Evolutionary conservation across 2,797 vertebrate species (phyloP).

Genomic region (Aeoliscus strigatus): DNA sequence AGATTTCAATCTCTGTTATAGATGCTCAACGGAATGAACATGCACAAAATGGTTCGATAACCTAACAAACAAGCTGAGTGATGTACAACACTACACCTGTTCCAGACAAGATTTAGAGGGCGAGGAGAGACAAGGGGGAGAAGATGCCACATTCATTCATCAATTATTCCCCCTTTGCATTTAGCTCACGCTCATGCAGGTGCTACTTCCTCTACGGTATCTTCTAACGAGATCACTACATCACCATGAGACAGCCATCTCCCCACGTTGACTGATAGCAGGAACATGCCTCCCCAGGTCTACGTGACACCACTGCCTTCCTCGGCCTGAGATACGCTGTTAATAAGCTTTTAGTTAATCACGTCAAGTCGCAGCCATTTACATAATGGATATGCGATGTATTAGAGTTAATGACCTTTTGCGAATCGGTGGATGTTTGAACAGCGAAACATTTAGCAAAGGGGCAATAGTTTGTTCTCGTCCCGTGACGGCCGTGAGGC

Average conservation of each 20-base stretch:
- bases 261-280: constrained; percentile 46
- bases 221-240: constrained; percentile 52
- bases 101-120: constrained; percentile 28
- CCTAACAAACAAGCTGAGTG: constrained; percentile 9
- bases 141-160: constrained; percentile 31
- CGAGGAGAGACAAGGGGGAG: constrained; percentile 20
- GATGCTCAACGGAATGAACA: background rate
- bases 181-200: constrained; percentile 29
- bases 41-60: constrained; percentile 1
- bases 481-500: constrained; percentile 38
- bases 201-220: constrained; percentile 31
- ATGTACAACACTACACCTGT: constrained; percentile 4
- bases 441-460: constrained; percentile 55
- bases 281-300: constrained; percentile 49
- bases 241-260: constrained; percentile 50
- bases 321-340: constrained; percentile 39
- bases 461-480: constrained; percentile 44
- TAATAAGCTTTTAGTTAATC: constrained; percentile 74
- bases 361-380: constrained; percentile 45
- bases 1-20: constrained; percentile 9
- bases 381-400: constrained; percentile 66
- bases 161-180: constrained; percentile 33
- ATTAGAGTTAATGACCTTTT: constrained; percentile 68
- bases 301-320: constrained; percentile 35
- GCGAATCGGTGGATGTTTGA: constrained; percentile 52